phyloP scores from a whole-genome alignment of 2,888 invertebrate species.

The Lochmaea capreae region DNA sequence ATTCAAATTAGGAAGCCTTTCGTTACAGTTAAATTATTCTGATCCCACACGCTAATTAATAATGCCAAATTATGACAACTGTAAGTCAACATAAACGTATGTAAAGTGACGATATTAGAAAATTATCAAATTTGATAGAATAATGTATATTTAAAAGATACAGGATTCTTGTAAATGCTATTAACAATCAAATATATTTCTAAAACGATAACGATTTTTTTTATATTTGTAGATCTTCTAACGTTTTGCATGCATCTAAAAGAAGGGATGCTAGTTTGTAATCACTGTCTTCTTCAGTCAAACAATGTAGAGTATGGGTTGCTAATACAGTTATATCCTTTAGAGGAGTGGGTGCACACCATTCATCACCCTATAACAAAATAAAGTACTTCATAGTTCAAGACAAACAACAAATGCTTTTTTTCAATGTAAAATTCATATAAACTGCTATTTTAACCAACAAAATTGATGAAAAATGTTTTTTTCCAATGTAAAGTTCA shows the following conservation, averaged over 20 bases:
- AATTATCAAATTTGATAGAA: neutral
- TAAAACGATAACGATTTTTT: neutral
- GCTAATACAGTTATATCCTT: slow-evolving; percentile 62
- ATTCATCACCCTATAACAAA: slow-evolving; percentile 59
- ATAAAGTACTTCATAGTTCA: neutral
- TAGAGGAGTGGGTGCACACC: slow-evolving; percentile 61
- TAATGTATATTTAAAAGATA: slow-evolving; percentile 8
- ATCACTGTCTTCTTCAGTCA: slow-evolving; percentile 63
- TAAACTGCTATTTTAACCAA: no score
- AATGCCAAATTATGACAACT: no score
- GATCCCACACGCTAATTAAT: no score
- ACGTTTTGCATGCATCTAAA: slow-evolving; percentile 66
- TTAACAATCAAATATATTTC: slow-evolving; percentile 10
- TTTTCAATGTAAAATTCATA: no score
- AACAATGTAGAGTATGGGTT: slow-evolving; percentile 63
- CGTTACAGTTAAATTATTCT: no score
- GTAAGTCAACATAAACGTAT: no score
- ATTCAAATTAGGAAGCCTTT: no score
- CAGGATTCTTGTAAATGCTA: slow-evolving; percentile 8
- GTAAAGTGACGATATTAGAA: no score
- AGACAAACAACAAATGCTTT: no score
- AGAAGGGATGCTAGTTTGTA: slow-evolving; percentile 66
- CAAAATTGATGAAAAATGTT: no score
- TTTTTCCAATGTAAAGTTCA: no score
- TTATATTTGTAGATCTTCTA: slow-evolving; percentile 49